Percentiles rank a stretch among this genome's conserved stretches.
phyloP scores from a whole-genome alignment of 2,113 vertebrate genomes.

The Anarhynchus alexandrinus region DNA sequence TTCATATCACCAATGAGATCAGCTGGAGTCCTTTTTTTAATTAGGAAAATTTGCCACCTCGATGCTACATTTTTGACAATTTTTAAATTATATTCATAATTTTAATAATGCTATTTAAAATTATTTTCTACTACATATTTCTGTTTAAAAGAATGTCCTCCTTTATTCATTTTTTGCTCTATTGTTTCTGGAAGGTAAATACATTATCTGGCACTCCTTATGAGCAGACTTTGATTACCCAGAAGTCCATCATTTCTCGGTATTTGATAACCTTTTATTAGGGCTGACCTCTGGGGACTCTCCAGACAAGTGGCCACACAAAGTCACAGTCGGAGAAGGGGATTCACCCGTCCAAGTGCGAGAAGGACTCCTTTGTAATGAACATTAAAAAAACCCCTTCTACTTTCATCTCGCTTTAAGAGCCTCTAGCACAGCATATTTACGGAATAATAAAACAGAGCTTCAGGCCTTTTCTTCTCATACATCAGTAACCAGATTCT shows the following conservation, averaged over 20 bases:
- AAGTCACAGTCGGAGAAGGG: neutral
- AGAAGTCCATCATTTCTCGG: neutral
- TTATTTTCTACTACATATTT: neutral
- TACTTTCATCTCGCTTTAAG: conserved; percentile 36
- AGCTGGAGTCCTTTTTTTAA: neutral
- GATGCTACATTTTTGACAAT: neutral
- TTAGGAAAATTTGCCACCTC: neutral
- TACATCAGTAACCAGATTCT: neutral
- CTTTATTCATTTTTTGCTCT: neutral
- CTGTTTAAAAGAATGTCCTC: neutral
- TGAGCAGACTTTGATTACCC: neutral
- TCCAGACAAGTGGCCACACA: neutral
- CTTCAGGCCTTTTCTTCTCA: conserved; percentile 38
- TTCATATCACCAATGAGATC: neutral
- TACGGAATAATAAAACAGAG: conserved; percentile 50
- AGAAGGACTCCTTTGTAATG: conserved; percentile 31
- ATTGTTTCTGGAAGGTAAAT: neutral
- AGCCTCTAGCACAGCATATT: conserved; percentile 52
- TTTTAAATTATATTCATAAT: neutral
- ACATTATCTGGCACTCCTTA: neutral
- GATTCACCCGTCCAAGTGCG: neutral
- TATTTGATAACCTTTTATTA: conserved; percentile 24
- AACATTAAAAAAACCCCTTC: neutral
- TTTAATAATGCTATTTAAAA: neutral
- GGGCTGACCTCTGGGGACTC: neutral